A percentile compares a stretch with the other conserved stretches of the same genome.
Evolutionary conservation across 64 coral and sea anemone genomes (phyloP).

Genomic region (Pocillopora verrucosa): DNA sequence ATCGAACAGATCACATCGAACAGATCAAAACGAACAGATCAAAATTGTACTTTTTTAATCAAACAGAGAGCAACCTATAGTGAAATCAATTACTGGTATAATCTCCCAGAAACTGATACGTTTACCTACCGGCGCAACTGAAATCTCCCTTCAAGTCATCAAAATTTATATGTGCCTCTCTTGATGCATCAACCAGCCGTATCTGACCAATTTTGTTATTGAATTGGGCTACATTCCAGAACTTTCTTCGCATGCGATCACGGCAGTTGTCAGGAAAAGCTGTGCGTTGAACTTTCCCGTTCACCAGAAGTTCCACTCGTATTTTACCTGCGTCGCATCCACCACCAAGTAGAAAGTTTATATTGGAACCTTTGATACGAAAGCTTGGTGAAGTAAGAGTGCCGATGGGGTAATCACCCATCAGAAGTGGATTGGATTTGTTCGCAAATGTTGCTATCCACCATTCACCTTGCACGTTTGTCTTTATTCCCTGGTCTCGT

Average conservation of each 20-base stretch:
- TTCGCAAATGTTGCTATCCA: conserved; percentile 72
- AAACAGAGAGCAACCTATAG: no score
- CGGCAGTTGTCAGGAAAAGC: conserved; percentile 44
- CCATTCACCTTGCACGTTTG: conserved; percentile 59
- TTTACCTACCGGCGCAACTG: not conserved
- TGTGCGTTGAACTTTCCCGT: conserved; percentile 8
- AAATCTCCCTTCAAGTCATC: conserved; percentile 53
- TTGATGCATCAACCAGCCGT: conserved; percentile 34
- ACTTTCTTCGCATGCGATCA: conserved; percentile 36
- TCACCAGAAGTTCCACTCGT: conserved; percentile 40
- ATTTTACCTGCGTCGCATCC: conserved; percentile 7
- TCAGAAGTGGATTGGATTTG: conserved; percentile 27
- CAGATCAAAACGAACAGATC: no score
- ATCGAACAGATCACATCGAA: no score
- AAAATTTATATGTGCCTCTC: conserved; percentile 61
- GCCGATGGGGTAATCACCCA: conserved; percentile 52
- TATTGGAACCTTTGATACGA: conserved; percentile 37
- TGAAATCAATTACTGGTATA: no score
- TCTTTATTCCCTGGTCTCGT: conserved; percentile 16
- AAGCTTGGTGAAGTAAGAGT: conserved; percentile 62
- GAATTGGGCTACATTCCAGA: conserved; percentile 24
- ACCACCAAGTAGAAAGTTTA: conserved; percentile 56
- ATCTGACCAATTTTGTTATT: conserved; percentile 33
- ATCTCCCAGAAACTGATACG: no score
- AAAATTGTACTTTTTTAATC: no score